A percentile compares a stretch with the other conserved stretches of the same genome.
phyloP scores from a whole-genome alignment of 2,113 vertebrate species.

The Vimba vimba region DNA sequence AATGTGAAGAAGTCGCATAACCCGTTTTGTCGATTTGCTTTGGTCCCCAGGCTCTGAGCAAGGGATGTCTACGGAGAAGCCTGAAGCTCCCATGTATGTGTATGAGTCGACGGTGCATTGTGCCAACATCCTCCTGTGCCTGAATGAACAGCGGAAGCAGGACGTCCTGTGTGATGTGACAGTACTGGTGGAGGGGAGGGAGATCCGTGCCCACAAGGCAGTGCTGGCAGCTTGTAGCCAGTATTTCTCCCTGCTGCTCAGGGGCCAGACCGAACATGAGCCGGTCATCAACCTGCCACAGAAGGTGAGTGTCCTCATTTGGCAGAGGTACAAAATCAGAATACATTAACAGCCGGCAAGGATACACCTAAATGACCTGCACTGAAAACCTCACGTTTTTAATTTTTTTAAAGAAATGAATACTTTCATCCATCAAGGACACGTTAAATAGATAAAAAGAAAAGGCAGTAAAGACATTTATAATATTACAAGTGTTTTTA shows the following conservation, averaged over 20 bases:
- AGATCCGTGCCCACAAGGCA: conserved; percentile 91
- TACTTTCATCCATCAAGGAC: not conserved
- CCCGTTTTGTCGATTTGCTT: conserved; percentile 52
- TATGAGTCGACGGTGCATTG: conserved; percentile 98
- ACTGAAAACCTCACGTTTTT: not conserved
- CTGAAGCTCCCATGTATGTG: conserved; percentile 92
- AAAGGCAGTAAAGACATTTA: not conserved
- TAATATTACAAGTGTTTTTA: not conserved
- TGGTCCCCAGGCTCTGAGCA: conserved; percentile 80
- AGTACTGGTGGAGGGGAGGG: conserved; percentile 88
- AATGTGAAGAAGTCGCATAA: not conserved
- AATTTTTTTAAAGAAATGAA: not conserved
- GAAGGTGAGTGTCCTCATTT: conserved; percentile 77
- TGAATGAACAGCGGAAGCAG: conserved; percentile 94
- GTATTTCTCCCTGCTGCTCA: conserved; percentile 91
- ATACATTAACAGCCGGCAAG: conserved; percentile 10
- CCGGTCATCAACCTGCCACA: conserved; percentile 91
- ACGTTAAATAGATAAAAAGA: not conserved
- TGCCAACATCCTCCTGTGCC: conserved; percentile 93
- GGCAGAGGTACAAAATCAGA: not conserved
- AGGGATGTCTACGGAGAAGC: conserved; percentile 88
- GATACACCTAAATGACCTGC: conserved; percentile 5
- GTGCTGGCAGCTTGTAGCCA: conserved; percentile 93
- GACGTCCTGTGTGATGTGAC: conserved; percentile 96
- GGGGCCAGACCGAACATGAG: conserved; percentile 85